Base-by-base conservation (phyloP, 92 coral and sea anemone species). In the Zoanthus gigantus region DNA sequence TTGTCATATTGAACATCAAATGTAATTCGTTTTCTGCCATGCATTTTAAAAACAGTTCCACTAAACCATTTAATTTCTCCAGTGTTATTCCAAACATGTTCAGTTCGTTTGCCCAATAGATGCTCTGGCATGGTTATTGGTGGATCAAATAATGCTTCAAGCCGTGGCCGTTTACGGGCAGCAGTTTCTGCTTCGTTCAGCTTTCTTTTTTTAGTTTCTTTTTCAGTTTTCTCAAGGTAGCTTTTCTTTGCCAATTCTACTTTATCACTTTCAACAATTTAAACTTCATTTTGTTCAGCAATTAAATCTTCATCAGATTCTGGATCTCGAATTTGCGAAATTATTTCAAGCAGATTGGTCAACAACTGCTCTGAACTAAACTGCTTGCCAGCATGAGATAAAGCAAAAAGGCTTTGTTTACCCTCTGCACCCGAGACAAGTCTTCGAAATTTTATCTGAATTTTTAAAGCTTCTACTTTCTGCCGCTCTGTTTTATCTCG, bases 401-500 rank as follows among this genome's bases (percentile, higher is more conserved):
- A 78, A 78, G 83, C 83, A 78, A 78, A 78, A 23, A 78, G 71
- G 83, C 83, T 78, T 78, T 78, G 71, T 78, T 78, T 78, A 42
- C 83, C 83, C 83, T 57, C 83, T 34, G 71, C 52, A 12, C 71
- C 83, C 71, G 53, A 69, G 47, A 78, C 83, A 78, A 78, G 53
- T 13, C 71, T 14, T 14, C 83, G 71, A 78, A 57, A 57, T 31
- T 78, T 78, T 10, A 78, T 78, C 30, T 78, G 71, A 78, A 57
- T 56, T 29, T 78, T 78, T 15, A 56, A 29, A 78, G 53, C 83
- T 31, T 56, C 71, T 15, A 78, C 83, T 78, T 78, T 78, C 52
- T 78, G 47, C n/a, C 83, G 83, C 68, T 78, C 83, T 31, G 71
- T 78, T 18, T 78, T 78, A 3, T 69, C 83, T 9, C 37, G 47